Conservation (phyloP, 2,888 invertebrate genomes). For the Amphipoea lucens region DNA sequence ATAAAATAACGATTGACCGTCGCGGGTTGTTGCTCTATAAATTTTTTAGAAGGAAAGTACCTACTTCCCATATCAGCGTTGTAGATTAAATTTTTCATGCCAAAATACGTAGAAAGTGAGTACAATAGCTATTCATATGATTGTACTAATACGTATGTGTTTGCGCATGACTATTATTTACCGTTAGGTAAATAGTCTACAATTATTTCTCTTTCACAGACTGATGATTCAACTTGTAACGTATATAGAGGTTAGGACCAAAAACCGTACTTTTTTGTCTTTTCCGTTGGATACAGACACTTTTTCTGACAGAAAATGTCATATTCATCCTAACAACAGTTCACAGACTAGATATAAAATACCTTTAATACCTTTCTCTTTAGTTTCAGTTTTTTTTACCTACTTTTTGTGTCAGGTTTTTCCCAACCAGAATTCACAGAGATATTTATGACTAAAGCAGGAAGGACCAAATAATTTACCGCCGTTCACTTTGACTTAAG, state of each 20-base stretch:
- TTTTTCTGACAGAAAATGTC: not conserved
- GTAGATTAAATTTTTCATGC: slow-evolving; percentile 21
- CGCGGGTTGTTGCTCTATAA: no score
- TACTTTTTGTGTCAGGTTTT: not conserved
- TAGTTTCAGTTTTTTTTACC: not conserved
- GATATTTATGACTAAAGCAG: not conserved
- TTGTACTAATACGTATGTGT: not conserved
- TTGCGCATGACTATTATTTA: not conserved
- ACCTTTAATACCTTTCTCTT: not conserved
- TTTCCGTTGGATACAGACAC: not conserved
- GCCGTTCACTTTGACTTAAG: not conserved
- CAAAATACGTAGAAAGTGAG: slow-evolving; percentile 15
- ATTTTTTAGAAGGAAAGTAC: slow-evolving; percentile 3
- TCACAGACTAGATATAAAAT: not conserved
- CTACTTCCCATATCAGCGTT: not conserved
- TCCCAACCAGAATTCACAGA: not conserved
- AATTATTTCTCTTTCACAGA: not conserved
- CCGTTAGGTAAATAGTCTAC: slow-evolving; percentile 13
- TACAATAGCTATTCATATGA: slow-evolving; percentile 6
- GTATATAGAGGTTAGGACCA: not conserved
- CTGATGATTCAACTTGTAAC: not conserved
- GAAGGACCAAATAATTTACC: not conserved
- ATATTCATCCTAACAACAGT: not conserved
- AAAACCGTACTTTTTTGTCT: not conserved
- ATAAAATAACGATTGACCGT: no score